A percentile compares a stretch with the other conserved stretches of the same genome.
phyloP scores from a whole-genome alignment of 2,888 invertebrate genomes.

The Hydrotaea diabolus region DNA sequence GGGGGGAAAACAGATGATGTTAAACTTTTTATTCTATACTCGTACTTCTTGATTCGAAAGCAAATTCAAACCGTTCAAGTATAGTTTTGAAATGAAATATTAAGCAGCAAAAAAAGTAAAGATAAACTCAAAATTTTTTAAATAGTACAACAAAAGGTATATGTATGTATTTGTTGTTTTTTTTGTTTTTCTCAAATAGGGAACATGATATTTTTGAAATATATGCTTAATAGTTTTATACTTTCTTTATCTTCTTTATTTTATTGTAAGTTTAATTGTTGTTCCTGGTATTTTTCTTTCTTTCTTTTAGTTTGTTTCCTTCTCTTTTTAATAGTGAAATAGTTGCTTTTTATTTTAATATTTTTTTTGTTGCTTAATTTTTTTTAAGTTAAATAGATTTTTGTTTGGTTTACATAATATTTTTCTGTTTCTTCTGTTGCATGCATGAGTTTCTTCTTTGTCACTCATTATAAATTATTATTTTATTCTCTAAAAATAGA shows the following conservation, averaged over 20 bases:
- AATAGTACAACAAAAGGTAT: constrained; percentile 25
- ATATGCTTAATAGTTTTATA: constrained; percentile 53
- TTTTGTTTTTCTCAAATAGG: constrained; percentile 24
- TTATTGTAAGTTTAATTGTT: constrained; percentile 39
- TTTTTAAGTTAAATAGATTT: constrained; percentile 53
- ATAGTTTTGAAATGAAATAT: background rate
- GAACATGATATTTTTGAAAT: constrained; percentile 63
- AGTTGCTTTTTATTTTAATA: constrained; percentile 38
- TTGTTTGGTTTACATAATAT: constrained; percentile 69
- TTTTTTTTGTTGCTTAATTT: constrained; percentile 18
- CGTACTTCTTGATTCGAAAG: too few relatives aligned
- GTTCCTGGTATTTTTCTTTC: constrained; percentile 24
- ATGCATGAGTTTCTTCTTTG: constrained; percentile 47
- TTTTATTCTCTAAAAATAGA: constrained; percentile 52
- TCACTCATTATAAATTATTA: constrained; percentile 47
- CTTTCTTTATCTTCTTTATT: constrained; percentile 38
- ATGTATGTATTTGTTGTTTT: constrained; percentile 35
- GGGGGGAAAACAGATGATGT: background rate
- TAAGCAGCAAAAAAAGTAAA: background rate
- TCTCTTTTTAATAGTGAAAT: constrained; percentile 55
- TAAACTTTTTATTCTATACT: too few relatives aligned
- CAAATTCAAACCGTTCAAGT: too few relatives aligned
- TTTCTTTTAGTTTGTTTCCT: constrained; percentile 24
- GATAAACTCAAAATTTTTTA: background rate
- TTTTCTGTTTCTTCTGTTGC: constrained; percentile 46